Percentiles rank a stretch among this genome's conserved stretches.
These are phyloP conservation scores for Drosophila cognata DNA, from an alignment of 2,888 invertebrate genomes.

Conservation along the genomic window DNA sequence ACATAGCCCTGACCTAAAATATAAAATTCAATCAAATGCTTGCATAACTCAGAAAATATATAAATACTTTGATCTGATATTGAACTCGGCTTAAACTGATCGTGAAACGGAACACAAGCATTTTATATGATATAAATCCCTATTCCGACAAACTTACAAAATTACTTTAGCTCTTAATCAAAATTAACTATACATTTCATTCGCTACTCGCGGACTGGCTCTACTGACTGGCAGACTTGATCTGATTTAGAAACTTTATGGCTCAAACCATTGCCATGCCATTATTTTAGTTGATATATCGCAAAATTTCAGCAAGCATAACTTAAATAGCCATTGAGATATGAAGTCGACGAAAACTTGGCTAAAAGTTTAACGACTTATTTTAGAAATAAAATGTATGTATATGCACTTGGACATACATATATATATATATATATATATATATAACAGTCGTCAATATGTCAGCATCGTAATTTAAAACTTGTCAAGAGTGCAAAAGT, in stretches of 20 bases:
- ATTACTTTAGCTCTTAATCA: not conserved
- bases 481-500: constrained; percentile 23
- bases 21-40: no score
- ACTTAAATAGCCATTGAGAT: not conserved
- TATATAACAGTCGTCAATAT: constrained; percentile 2
- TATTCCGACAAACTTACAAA: not conserved
- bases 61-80: not conserved
- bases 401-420: not conserved
- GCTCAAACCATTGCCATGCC: not conserved
- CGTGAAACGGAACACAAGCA: not conserved
- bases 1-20: not conserved
- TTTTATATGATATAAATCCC: no score
- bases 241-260: not conserved
- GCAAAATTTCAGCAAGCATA: not conserved
- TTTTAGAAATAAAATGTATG: not conserved
- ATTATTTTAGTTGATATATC: not conserved
- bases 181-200: not conserved
- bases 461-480: constrained; percentile 18
- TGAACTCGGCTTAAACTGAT: not conserved
- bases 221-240: not conserved
- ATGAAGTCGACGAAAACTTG: not conserved
- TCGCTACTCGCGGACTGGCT: not conserved
- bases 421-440: not conserved
- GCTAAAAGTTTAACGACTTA: constrained; percentile 1
- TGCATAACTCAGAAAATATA: not conserved